A percentile compares a stretch with the other conserved stretches of the same genome.
phyloP scores from a whole-genome alignment of 2,113 vertebrate species.

The Vireo altiloquus region DNA sequence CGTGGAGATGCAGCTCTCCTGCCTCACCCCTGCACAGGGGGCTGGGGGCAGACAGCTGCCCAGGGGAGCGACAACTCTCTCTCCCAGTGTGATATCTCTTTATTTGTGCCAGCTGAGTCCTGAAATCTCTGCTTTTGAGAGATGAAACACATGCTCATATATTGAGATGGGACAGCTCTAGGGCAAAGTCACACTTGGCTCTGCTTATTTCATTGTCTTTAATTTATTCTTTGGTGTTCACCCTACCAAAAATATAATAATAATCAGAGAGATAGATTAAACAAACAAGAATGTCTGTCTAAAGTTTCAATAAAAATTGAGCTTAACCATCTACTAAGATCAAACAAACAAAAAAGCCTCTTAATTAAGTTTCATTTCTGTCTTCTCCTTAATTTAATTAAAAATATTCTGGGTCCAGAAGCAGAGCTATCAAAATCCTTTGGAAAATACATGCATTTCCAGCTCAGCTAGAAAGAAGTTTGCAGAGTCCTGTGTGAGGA shows the following conservation, averaged over 20 bases:
- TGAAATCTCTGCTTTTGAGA: conserved; percentile 4
- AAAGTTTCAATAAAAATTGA: conserved; percentile 37
- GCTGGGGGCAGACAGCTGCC: not conserved
- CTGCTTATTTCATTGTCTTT: conserved; percentile 43
- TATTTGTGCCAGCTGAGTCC: conserved; percentile 47
- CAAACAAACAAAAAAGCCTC: not conserved
- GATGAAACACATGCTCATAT: not conserved
- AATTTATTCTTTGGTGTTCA: conserved; percentile 23
- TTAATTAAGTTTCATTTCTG: conserved; percentile 15
- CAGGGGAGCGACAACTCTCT: not conserved
- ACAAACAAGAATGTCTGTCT: not conserved
- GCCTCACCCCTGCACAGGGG: not conserved
- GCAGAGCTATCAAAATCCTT: not conserved
- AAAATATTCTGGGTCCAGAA: not conserved
- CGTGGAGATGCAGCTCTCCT: not conserved
- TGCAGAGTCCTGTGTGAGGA: not conserved
- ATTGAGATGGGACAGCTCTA: conserved; percentile 3
- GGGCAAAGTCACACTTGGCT: conserved; percentile 26
- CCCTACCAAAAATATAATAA: conserved; percentile 4
- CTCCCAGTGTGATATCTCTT: not conserved
- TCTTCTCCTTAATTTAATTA: conserved; percentile 20
- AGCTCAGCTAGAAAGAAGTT: not conserved
- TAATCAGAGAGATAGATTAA: conserved; percentile 40
- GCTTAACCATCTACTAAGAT: not conserved
- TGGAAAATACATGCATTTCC: not conserved